Percentiles rank a stretch among this genome's conserved stretches.
phyloP scores from a whole-genome alignment of 53 echinoderm and acorn worm genomes.

The Stichopus horrens region DNA sequence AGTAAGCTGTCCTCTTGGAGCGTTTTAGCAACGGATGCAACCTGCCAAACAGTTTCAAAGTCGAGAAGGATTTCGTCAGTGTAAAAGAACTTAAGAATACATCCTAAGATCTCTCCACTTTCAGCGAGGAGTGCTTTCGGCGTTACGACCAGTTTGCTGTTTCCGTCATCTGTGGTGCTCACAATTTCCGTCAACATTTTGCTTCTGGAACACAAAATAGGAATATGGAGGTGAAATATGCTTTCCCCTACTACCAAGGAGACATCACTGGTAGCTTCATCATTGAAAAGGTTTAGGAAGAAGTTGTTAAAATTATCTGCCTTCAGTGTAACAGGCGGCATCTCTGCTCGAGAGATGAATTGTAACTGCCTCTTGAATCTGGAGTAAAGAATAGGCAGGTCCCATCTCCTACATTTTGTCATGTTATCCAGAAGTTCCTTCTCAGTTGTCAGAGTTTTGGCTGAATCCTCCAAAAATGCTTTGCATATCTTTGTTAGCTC shows the following conservation, averaged over 20 bases:
- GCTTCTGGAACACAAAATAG: neutral
- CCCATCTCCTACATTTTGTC: neutral
- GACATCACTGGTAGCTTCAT: constrained; percentile 17
- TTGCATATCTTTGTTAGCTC: neutral
- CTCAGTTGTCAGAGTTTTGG: neutral
- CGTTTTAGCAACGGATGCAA: neutral
- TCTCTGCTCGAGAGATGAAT: neutral
- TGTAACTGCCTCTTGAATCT: neutral
- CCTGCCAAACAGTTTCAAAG: neutral
- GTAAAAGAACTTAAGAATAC: constrained; percentile 9
- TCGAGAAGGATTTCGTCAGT: neutral
- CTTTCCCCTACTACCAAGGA: neutral
- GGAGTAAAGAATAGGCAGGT: neutral
- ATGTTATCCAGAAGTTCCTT: neutral
- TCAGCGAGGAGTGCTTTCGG: neutral
- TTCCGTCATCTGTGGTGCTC: neutral
- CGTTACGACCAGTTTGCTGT: neutral
- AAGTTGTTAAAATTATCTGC: neutral
- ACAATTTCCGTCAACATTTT: neutral
- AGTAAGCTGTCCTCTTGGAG: neutral
- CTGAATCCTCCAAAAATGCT: neutral
- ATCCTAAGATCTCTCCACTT: neutral
- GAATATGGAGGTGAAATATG: neutral
- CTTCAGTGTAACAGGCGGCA: neutral
- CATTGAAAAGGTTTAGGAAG: neutral